phyloP scores from a whole-genome alignment of 2,113 vertebrate genomes.

The Hypocryptadius cinnamomeus region DNA sequence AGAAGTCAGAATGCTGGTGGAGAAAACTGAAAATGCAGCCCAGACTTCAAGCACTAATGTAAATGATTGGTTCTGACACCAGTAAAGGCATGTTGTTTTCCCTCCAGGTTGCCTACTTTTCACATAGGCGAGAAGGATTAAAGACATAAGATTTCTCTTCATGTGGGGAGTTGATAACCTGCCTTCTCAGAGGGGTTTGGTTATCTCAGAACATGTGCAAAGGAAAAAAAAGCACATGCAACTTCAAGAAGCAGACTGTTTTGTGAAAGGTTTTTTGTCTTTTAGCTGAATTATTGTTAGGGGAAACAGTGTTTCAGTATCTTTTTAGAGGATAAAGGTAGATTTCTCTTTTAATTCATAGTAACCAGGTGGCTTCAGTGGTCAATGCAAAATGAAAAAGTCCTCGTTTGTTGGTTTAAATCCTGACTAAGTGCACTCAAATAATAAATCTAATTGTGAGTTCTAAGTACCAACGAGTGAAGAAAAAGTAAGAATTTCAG shows the following conservation, averaged over 20 bases:
- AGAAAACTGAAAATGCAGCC: background rate
- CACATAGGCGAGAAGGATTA: background rate
- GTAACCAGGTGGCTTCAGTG: background rate
- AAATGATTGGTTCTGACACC: background rate
- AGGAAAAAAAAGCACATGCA: background rate
- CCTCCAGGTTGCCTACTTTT: constrained; percentile 1
- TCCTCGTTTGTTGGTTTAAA: fast-evolving
- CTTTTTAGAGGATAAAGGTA: background rate
- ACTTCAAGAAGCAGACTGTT: background rate
- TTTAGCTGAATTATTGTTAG: background rate
- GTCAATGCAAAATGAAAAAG: background rate
- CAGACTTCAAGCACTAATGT: background rate
- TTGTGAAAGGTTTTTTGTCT: background rate
- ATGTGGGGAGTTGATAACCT: background rate
- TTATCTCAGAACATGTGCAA: background rate
- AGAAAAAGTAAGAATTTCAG: background rate
- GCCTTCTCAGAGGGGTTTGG: background rate
- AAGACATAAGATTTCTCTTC: background rate
- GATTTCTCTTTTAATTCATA: background rate
- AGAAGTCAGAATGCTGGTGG: background rate
- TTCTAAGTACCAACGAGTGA: background rate
- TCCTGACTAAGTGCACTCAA: background rate
- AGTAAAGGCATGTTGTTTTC: background rate
- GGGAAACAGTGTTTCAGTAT: background rate
- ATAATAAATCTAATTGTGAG: background rate